phyloP scores from a whole-genome alignment of 2,888 invertebrate genomes.

The Liodrosophila aerea region DNA sequence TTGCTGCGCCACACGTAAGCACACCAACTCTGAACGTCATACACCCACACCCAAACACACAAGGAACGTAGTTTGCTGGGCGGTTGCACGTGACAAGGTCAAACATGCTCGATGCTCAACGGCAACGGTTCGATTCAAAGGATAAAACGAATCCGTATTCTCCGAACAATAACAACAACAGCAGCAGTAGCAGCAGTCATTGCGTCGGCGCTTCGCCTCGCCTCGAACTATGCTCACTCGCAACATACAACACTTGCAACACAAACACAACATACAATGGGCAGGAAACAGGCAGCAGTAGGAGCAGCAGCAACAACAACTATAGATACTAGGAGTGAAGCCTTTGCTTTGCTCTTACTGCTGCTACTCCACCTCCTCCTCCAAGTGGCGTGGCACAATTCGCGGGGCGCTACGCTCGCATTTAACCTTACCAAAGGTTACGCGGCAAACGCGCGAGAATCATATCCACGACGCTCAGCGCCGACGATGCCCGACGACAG shows the following conservation, averaged over 20 bases:
- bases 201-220: constrained; percentile 63
- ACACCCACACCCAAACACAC: constrained; percentile 14
- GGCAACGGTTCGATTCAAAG: constrained; percentile 56
- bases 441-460: constrained; percentile 44
- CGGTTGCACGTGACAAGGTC: constrained; percentile 52
- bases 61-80: constrained; percentile 6
- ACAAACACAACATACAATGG: constrained; percentile 47
- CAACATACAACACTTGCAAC: constrained; percentile 30
- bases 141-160: constrained; percentile 53
- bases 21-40: no score
- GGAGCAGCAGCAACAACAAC: constrained; percentile 25
- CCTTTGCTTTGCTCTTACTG: constrained; percentile 45
- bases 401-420: constrained; percentile 62
- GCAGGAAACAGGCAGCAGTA: constrained; percentile 54
- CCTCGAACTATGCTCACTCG: constrained; percentile 18
- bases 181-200: constrained; percentile 15
- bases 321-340: constrained; percentile 31
- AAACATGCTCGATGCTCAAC: constrained; percentile 56
- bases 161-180: constrained; percentile 19
- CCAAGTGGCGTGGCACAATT: constrained; percentile 61
- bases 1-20: constrained; percentile 39
- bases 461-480: constrained; percentile 5
- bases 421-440: constrained; percentile 72
- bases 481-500: constrained; percentile 19
- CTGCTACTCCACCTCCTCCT: constrained; percentile 20